These are phyloP conservation scores for Vireo griseus DNA, from an alignment of 2,797 vertebrate genomes.

Conservation along the genomic window DNA sequence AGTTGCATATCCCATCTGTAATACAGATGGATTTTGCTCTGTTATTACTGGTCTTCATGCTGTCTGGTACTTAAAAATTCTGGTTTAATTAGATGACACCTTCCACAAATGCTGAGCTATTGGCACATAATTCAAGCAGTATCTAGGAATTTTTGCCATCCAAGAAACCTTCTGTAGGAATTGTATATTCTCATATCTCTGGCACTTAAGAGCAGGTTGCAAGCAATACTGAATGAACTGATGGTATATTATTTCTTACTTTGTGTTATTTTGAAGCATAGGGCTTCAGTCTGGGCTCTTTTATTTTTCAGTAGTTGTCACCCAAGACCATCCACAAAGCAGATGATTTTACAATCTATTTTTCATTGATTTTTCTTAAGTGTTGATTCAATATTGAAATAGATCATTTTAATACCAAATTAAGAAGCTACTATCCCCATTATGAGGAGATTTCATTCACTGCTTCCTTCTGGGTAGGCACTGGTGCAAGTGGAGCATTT, in stretches of 20 bases:
- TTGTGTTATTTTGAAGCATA: not conserved
- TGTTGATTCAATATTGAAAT: slow-evolving; percentile 5
- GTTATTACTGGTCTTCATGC: slow-evolving; percentile 40
- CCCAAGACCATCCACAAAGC: not conserved
- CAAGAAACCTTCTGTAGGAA: slow-evolving; percentile 27
- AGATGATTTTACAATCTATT: not conserved
- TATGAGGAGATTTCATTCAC: not conserved
- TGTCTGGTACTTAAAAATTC: slow-evolving; percentile 53
- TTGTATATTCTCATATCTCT: not conserved
- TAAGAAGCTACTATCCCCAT: not conserved
- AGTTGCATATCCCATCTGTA: slow-evolving; percentile 43
- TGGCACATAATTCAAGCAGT: slow-evolving; percentile 32
- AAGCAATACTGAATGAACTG: not conserved
- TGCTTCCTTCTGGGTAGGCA: not conserved
- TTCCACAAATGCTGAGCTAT: slow-evolving; percentile 22
- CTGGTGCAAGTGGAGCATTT: not conserved
- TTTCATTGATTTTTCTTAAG: slow-evolving; percentile 2
- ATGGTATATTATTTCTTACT: not conserved
- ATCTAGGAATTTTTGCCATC: slow-evolving; percentile 39
- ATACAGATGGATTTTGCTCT: slow-evolving; percentile 40
- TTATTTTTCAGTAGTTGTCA: not conserved
- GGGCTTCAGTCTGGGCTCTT: not conserved
- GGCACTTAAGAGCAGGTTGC: not conserved
- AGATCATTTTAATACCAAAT: not conserved
- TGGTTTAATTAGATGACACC: slow-evolving; percentile 50